Conservation (phyloP, 1,140 invertebrate genomes). For the Gryllus bimaculatus region DNA sequence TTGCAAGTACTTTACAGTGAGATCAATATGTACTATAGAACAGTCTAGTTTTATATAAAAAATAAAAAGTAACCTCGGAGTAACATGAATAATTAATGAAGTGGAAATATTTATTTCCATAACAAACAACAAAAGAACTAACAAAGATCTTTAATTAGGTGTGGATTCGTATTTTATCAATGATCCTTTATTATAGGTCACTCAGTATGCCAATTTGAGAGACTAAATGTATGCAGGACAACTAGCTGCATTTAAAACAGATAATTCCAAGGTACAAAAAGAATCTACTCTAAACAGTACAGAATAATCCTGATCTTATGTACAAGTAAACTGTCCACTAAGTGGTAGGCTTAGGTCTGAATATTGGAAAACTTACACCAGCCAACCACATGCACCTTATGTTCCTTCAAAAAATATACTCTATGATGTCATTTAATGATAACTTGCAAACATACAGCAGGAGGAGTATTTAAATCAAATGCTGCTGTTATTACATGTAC, state of each 20-base stretch:
- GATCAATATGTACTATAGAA: background rate
- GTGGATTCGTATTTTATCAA: background rate
- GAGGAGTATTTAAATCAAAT: background rate
- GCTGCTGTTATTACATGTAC: background rate
- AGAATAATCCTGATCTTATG: slow-evolving; percentile 10
- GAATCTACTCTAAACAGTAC: slow-evolving; percentile 9
- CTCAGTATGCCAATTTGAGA: background rate
- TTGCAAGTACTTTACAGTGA: slow-evolving; percentile 1
- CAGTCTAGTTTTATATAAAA: background rate
- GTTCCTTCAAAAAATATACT: slow-evolving; percentile 14
- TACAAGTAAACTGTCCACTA: slow-evolving; percentile 11
- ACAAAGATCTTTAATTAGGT: background rate
- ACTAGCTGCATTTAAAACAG: background rate
- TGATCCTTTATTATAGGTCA: background rate
- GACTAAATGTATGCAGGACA: background rate
- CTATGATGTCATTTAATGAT: slow-evolving; percentile 8
- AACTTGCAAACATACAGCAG: slow-evolving; percentile 11
- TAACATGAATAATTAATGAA: background rate
- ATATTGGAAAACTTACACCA: slow-evolving; percentile 1
- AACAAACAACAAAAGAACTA: background rate
- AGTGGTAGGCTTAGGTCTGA: background rate
- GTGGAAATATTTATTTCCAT: background rate
- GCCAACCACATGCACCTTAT: slow-evolving; percentile 7
- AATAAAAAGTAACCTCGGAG: background rate
- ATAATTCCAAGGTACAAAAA: background rate